A percentile compares a stretch with the other conserved stretches of the same genome.
Conservation (phyloP, 1,140 invertebrate species). For the Heliconius congener region DNA sequence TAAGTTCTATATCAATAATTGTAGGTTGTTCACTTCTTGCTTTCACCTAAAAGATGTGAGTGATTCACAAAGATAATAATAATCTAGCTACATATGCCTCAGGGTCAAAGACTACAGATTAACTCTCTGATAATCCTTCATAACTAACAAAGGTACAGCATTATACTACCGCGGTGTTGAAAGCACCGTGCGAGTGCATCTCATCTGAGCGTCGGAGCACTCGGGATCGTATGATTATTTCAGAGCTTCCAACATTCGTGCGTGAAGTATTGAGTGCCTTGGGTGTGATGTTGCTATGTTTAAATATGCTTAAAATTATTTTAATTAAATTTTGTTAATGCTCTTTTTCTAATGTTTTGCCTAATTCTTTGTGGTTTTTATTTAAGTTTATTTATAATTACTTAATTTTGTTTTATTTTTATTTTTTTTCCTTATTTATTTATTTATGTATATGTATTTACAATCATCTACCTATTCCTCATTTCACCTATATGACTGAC, state of each 20-base stretch:
- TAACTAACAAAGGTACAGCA: background rate
- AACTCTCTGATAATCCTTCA: background rate
- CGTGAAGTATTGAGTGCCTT: slow-evolving; percentile 25
- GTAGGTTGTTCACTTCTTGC: too few relatives aligned
- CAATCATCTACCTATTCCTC: background rate
- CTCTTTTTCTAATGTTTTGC: background rate
- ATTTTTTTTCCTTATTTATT: background rate
- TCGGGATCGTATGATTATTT: slow-evolving; percentile 25
- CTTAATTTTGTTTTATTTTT: background rate
- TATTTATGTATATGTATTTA: background rate
- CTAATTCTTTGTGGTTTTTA: background rate
- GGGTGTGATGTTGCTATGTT: background rate
- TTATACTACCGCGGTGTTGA: slow-evolving; percentile 10
- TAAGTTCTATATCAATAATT: too few relatives aligned
- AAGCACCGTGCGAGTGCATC: slow-evolving; percentile 17
- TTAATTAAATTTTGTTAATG: background rate
- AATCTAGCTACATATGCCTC: background rate
- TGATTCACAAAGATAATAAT: too few relatives aligned
- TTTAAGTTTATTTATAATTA: background rate
- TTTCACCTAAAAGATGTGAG: too few relatives aligned
- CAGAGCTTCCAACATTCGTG: slow-evolving; percentile 29
- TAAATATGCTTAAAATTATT: background rate
- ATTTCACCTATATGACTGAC: background rate
- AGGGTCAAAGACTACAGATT: background rate
- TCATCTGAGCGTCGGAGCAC: slow-evolving; percentile 15